Conservation (phyloP, 2,113 vertebrate genomes). For the Zootoca vivipara region DNA sequence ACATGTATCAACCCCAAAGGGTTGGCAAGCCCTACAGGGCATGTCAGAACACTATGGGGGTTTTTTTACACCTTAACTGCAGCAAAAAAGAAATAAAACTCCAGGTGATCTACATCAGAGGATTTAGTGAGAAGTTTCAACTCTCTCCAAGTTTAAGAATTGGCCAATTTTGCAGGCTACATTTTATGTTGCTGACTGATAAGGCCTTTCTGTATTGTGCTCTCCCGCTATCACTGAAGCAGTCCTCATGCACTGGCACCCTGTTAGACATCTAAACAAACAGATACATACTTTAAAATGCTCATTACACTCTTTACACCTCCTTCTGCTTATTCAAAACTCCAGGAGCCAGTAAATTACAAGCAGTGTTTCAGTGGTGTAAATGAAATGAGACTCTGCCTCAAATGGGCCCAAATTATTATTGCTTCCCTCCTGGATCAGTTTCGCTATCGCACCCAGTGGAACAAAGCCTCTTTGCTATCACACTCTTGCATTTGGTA, state of each 20-base stretch:
- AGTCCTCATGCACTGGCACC: neutral
- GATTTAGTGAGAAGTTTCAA: neutral
- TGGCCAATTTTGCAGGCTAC: neutral
- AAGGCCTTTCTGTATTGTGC: neutral
- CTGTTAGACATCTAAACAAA: neutral
- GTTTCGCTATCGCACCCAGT: accelerated
- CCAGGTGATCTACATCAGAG: neutral
- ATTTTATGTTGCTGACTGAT: neutral
- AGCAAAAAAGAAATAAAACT: neutral
- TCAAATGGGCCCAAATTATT: conserved; percentile 16
- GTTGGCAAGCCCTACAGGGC: too few relatives aligned
- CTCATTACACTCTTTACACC: neutral
- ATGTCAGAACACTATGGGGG: too few relatives aligned
- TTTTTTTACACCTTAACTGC: neutral
- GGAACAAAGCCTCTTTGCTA: conserved; percentile 14
- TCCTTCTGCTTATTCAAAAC: neutral
- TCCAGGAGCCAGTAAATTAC: neutral
- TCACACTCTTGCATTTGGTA: conserved; percentile 27
- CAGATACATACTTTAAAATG: neutral
- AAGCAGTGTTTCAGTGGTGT: neutral
- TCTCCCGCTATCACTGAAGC: neutral
- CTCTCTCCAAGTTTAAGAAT: neutral
- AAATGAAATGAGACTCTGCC: conserved; percentile 14
- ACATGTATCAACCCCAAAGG: neutral
- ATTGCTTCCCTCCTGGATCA: neutral